phyloP scores from a whole-genome alignment of 2,888 invertebrate species.

The Diarsia rubi region DNA sequence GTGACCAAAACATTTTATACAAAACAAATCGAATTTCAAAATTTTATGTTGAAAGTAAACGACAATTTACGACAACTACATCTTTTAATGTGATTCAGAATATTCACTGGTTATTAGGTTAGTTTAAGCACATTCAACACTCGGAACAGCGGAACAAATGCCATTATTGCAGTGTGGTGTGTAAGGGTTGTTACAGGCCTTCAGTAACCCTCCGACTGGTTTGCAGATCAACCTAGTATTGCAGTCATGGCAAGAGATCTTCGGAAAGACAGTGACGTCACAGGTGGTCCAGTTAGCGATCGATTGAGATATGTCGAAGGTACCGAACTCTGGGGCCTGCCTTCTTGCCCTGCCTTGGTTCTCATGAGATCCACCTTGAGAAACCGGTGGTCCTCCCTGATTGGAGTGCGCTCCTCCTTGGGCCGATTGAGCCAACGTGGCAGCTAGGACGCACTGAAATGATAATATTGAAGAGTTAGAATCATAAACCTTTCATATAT shows the following conservation, averaged over 20 bases:
- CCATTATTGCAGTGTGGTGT: constrained; percentile 80
- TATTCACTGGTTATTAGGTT: neutral
- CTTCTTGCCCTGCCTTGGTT: constrained; percentile 50
- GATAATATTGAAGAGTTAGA: neutral
- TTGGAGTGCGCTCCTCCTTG: constrained; percentile 47
- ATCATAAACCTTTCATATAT: neutral
- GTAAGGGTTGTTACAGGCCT: constrained; percentile 69
- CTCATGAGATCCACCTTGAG: constrained; percentile 50
- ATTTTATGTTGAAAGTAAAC: neutral
- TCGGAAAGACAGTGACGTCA: constrained; percentile 65
- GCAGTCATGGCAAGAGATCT: constrained; percentile 77
- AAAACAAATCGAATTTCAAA: constrained; percentile 2
- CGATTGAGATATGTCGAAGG: constrained; percentile 36
- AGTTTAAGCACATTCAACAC: constrained; percentile 66
- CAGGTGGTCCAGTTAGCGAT: constrained; percentile 72
- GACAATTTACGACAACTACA: neutral
- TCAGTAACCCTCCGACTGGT: constrained; percentile 75
- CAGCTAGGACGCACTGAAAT: constrained; percentile 53
- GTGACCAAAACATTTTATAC: neutral
- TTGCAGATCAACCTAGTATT: constrained; percentile 78
- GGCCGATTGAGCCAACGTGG: constrained; percentile 31
- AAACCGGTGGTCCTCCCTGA: constrained; percentile 37
- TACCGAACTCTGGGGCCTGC: constrained; percentile 31
- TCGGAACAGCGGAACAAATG: constrained; percentile 75
- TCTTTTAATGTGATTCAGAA: neutral